phyloP scores from a whole-genome alignment of 37 sponge, comb jelly and placozoan genomes.

The Ephydatia muelleri region DNA sequence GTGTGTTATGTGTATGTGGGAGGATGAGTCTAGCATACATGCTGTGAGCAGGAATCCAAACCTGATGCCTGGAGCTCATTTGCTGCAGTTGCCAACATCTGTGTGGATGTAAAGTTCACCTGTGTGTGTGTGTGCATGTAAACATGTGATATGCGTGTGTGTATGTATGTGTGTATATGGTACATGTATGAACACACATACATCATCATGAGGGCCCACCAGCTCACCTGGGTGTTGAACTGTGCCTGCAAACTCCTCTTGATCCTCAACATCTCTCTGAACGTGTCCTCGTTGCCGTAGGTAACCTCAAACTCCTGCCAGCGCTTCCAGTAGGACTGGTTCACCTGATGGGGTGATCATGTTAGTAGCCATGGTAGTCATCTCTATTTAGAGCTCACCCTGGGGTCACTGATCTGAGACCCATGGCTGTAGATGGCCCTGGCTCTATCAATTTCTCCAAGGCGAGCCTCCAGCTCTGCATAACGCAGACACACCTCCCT shows the following conservation, averaged over 20 bases:
- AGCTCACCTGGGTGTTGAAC: conserved; percentile 91
- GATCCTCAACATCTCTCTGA: conserved; percentile 97
- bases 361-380: neutral
- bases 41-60: too few species aligned
- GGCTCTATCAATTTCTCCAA: conserved; percentile 97
- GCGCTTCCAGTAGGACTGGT: conserved; percentile 84
- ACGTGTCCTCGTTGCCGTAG: conserved; percentile 99
- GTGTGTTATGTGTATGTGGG: too few species aligned
- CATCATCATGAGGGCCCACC: neutral
- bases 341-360: conserved; percentile 31
- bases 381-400: conserved; percentile 48
- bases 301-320: conserved; percentile 98
- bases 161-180: neutral
- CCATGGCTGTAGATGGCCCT: conserved; percentile 89
- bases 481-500: conserved; percentile 90
- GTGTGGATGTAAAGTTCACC: too few species aligned
- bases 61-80: too few species aligned
- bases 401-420: conserved; percentile 95
- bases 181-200: neutral
- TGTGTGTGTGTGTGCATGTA: neutral
- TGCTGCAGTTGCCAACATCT: too few species aligned
- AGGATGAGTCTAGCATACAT: too few species aligned
- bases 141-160: neutral
- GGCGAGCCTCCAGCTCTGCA: conserved; percentile 93
- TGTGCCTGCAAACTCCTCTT: conserved; percentile 98